Base-by-base conservation (phyloP, 1,140 invertebrate species). In the Centruroides sculpturatus region DNA sequence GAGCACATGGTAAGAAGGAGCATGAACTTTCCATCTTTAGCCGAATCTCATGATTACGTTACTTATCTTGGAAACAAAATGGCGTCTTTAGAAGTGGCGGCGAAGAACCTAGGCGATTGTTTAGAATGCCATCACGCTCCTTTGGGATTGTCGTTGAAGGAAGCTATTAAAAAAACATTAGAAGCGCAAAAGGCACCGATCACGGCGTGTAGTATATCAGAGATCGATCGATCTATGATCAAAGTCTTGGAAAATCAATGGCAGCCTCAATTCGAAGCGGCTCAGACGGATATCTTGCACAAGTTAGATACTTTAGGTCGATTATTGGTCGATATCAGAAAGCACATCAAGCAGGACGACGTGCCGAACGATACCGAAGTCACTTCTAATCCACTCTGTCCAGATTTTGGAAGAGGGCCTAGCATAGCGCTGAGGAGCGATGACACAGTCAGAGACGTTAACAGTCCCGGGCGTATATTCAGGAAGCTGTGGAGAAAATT, bases 401-500 rank as follows among this genome's bases (percentile, higher is more conserved):
- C 58, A 5, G 52, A 61, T 12, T 54, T 56, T 46, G 13, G 41
- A 34, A 59, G 47, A 47, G 34, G 47, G 9, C 4, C 58, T 8
- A 36, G 52, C 23, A 13, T 11, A 5, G 23, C 46, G 11, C 51
- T 41, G 47, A 57, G 3, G n/a, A 41, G 1, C n/a, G 35, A 52
- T 41, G 35, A 13, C 8, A 56, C n/a, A 35, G 34, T 41, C 6
- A 35, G 59, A 65, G n/a, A 59, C 52, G 3, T 23, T 12, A 56
- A 41, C 6, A 13, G 34, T 23, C 64, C 64, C 6, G 64, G 64
- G 3, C 34, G 60, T 23, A 65, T 65, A 47, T 65, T 65, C 47
- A 13, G 64, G n/a, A 65, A 61, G 47, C 23, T 65, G 7, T 65
- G 64, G 64, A 49, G 64, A 34, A 61, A 59, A 49, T 57, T 65